Base-by-base conservation (phyloP, 2,888 invertebrate species). In the Anarsia innoxiella region DNA sequence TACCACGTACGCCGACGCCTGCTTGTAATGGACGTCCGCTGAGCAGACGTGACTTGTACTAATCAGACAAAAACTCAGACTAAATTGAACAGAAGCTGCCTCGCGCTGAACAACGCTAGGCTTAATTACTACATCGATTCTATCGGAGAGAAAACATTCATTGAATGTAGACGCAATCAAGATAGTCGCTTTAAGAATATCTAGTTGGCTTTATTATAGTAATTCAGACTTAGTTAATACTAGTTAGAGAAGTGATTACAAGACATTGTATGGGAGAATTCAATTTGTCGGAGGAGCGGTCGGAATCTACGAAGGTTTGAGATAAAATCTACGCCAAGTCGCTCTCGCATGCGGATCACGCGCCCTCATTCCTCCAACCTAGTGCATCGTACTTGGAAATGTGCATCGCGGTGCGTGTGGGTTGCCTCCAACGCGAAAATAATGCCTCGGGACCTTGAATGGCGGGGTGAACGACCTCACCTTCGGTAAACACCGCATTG, bases 371-470 rank as follows among this genome's bases (percentile, higher is more conserved):
- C 74, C 71, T 65, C 61, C 72, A 66, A 70, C 60, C 69, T 75
- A 77, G 78, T 73, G 78, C 78, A 79, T 71, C 66, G 72, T 68
- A 68, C 76, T 72, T 73, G 70, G 71, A 66, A 67, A 67, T 76
- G 73, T 75, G 75, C 73, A 70, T 66, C 61, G 56, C 59, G 66
- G 58, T 63, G 70, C 67, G 59, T 66, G 73, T 68, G 77, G 58
- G 60, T 66, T 59, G 66, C 56, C 55, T 59, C 54, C 59, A 60
- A 71, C 64, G 68, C 70, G 56, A 68, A 72, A 67, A 68, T 72
- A 73, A 69, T 70, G 61, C 65, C 53, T 49, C 49, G 51, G 46
- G 70, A 66, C 80, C 78, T 80, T 78, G 76, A 68, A 67, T 59
- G 64, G 51, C 45, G 65, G 65, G 78, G 71, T 82, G 66, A 79